Evolutionary conservation across 2,113 vertebrate species (phyloP).

Genomic region (Piaya cayana): DNA sequence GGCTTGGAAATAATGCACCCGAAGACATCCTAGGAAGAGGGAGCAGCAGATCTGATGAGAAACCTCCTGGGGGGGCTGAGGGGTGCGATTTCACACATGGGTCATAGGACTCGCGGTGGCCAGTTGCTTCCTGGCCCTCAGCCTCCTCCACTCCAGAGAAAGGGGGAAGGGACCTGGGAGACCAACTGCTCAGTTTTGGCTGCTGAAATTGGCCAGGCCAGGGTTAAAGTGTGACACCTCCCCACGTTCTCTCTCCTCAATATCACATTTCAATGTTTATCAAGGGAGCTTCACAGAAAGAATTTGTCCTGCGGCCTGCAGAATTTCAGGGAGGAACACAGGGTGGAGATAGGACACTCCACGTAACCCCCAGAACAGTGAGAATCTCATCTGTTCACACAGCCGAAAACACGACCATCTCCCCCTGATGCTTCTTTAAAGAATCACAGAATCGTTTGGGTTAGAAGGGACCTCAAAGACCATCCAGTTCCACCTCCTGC

Average conservation of each 20-base stretch:
- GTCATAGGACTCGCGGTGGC: too few relatives aligned
- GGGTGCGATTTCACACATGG: too few relatives aligned
- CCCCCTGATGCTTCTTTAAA: not conserved
- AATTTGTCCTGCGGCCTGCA: not conserved
- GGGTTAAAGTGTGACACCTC: not conserved
- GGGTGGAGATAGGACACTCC: too few relatives aligned
- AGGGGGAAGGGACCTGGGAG: too few relatives aligned
- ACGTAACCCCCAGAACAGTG: rapidly evolving
- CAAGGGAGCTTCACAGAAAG: not conserved
- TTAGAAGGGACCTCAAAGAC: too few relatives aligned
- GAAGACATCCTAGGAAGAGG: constrained; percentile 86
- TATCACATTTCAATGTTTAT: not conserved
- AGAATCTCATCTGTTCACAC: rapidly evolving
- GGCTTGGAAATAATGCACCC: constrained; percentile 93
- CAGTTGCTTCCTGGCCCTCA: too few relatives aligned
- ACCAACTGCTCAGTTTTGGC: too few relatives aligned
- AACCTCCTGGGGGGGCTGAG: too few relatives aligned
- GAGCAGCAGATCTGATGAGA: not conserved
- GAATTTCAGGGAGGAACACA: not conserved
- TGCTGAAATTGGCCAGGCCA: too few relatives aligned
- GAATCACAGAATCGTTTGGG: too few relatives aligned
- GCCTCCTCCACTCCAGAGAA: too few relatives aligned
- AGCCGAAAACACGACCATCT: not conserved
- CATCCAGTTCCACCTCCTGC: too few relatives aligned
- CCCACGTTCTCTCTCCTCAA: rapidly evolving